Conservation (phyloP, 1,140 invertebrate genomes). For the Aphaenogaster ashmeadi region DNA sequence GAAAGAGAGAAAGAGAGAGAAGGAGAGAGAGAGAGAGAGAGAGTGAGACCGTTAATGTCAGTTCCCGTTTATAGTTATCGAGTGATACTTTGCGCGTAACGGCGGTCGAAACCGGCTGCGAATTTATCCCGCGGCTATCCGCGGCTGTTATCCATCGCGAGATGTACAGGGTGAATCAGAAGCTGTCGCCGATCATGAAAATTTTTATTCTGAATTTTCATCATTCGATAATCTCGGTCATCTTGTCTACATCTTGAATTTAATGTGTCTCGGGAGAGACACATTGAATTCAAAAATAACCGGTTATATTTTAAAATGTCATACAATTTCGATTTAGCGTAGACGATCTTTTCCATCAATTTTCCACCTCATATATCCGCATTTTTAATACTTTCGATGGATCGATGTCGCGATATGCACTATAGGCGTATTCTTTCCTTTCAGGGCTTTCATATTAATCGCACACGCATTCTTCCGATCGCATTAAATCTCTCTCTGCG, state of each 20-base stretch:
- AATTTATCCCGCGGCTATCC: constrained; percentile 8
- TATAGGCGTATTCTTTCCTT: background rate
- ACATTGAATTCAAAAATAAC: background rate
- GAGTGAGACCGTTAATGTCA: constrained; percentile 40
- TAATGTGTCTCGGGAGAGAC: background rate
- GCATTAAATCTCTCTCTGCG: constrained; percentile 9
- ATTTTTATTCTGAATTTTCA: background rate
- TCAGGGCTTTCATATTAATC: background rate
- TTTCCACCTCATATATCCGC: background rate
- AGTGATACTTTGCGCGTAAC: constrained; percentile 25
- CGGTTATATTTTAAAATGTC: background rate
- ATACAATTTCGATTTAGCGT: background rate
- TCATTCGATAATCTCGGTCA: background rate
- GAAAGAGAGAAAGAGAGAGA: constrained; percentile 47
- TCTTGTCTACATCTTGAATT: background rate
- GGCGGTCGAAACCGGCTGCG: constrained; percentile 21
- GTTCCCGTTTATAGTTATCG: constrained; percentile 54
- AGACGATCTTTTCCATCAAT: background rate
- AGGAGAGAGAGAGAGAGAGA: constrained; percentile 30
- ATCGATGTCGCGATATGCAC: background rate
- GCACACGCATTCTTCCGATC: background rate
- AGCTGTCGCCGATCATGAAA: background rate
- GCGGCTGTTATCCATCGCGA: background rate
- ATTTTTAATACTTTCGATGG: background rate
- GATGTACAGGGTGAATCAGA: constrained; percentile 1